Evolutionary conservation across 2,888 invertebrate species (phyloP).

Genomic region (Theretra japonica): DNA sequence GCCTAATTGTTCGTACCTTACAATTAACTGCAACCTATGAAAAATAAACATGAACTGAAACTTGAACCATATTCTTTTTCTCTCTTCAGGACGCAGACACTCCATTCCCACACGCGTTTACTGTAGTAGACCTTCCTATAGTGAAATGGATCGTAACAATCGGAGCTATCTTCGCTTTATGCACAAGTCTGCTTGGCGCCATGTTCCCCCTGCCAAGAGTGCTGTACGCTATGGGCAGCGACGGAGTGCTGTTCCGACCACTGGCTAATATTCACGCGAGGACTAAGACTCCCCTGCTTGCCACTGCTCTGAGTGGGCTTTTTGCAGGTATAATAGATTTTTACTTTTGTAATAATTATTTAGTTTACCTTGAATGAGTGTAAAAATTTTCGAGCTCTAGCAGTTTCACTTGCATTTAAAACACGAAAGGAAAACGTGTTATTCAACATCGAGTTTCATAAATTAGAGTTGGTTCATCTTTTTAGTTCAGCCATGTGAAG

Average conservation of each 20-base stretch:
- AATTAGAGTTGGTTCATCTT: no score
- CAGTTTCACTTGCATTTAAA: no score
- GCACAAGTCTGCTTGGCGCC: conserved; percentile 93
- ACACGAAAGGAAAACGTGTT: no score
- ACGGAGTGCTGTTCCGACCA: conserved; percentile 92
- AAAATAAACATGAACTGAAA: background rate
- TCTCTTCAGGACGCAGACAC: conserved; percentile 90
- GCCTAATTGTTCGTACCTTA: no score
- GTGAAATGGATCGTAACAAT: conserved; percentile 95
- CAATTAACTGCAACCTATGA: no score
- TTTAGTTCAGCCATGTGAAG: no score
- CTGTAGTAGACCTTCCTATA: conserved; percentile 88
- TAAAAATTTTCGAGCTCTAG: no score
- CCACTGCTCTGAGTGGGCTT: conserved; percentile 90
- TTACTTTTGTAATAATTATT: no score
- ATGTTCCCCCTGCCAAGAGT: conserved; percentile 95
- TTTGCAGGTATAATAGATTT: conserved; percentile 85
- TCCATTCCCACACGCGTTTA: conserved; percentile 94
- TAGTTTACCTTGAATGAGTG: no score
- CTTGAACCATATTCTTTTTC: background rate
- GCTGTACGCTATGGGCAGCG: conserved; percentile 95
- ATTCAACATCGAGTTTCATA: no score
- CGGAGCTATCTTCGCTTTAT: conserved; percentile 96
- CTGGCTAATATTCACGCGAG: conserved; percentile 88
- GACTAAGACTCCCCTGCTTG: conserved; percentile 92